phyloP scores from a whole-genome alignment of 1,140 invertebrate genomes.

The Drosophila varians region DNA sequence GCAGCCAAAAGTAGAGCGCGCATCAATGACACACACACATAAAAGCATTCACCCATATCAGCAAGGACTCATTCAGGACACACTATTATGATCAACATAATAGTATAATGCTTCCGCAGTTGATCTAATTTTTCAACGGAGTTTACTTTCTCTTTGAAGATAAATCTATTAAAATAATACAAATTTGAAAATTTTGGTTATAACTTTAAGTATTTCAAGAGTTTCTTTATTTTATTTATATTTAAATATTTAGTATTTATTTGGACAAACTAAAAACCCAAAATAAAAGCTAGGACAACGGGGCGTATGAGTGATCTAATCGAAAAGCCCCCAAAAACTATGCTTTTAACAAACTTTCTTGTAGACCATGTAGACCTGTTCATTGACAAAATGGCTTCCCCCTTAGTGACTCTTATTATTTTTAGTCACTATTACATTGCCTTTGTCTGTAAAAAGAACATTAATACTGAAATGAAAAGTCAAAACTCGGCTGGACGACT shows the following conservation, averaged over 20 bases:
- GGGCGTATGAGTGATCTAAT: not conserved
- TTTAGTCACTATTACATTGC: not conserved
- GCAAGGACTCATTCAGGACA: slow-evolving; percentile 28
- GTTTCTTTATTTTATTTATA: too few relatives aligned
- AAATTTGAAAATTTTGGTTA: too few relatives aligned
- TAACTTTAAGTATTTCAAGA: too few relatives aligned
- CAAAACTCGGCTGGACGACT: slow-evolving; percentile 26
- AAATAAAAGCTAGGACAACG: not conserved
- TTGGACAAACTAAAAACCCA: too few relatives aligned
- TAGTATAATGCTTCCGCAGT: not conserved
- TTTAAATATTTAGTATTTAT: too few relatives aligned
- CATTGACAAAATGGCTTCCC: not conserved
- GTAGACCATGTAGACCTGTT: too few relatives aligned
- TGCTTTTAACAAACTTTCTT: too few relatives aligned
- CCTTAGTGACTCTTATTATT: not conserved
- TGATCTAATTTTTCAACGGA: not conserved
- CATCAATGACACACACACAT: slow-evolving; percentile 50
- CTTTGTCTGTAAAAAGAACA: slow-evolving; percentile 16
- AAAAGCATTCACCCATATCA: slow-evolving; percentile 5
- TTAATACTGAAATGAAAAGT: slow-evolving; percentile 66
- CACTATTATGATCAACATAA: slow-evolving; percentile 1
- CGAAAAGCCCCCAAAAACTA: too few relatives aligned
- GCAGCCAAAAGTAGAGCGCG: slow-evolving; percentile 66
- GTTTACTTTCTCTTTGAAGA: not conserved
- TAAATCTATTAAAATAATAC: too few relatives aligned